Evolutionary conservation across 1,140 invertebrate genomes (phyloP), one percentile per base, ranked within the genome.

Genomic region (Propsilocerus akamusi): DNA sequence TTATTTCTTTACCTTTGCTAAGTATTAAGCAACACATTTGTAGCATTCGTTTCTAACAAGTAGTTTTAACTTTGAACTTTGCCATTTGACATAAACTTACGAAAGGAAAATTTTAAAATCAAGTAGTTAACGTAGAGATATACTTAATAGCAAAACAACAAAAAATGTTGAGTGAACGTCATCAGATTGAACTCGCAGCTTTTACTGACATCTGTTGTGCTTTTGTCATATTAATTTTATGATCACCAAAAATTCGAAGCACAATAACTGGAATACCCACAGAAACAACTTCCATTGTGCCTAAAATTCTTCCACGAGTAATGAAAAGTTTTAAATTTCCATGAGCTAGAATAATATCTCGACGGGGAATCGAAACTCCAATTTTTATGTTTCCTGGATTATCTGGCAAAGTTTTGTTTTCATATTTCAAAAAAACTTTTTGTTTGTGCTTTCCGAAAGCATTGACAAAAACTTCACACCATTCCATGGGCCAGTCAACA

Each of bases 231-330:
- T 78, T 80, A 32, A 70, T 67, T 3, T 61, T 65, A 55, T 83
- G 80, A 60, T 82, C 78, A 10, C 68, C 70, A 28, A 78, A 73
- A 23, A 83, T 66, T 26, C 83, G 82, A 49, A 84, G 69, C 2
- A 75, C 79, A 20, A 86, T 63, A 5, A 84, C 68, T 2, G 83
- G 83, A 6, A 80, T 73, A 57, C 75, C 76, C 54, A 80, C 74
- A 61, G 78, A 77, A 12, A 84, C 63, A 4, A 80, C 74, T 63
- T 86, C 83, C 52, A 77, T 74, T 7, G 77, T 69, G 49, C 81
- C 81, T 25, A 81, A 66, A 20, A 77, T 59, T n/a, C 83, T 83
- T 8, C 78, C 80, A 55, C 85, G 80, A 0, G 80, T 80, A 25
- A 86, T 76, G 53, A 86, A 82, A 0, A 71, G 65, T 56, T 72